These are phyloP conservation scores for Acleris laterana DNA, from an alignment of 2,888 invertebrate genomes.

Conservation along the genomic window DNA sequence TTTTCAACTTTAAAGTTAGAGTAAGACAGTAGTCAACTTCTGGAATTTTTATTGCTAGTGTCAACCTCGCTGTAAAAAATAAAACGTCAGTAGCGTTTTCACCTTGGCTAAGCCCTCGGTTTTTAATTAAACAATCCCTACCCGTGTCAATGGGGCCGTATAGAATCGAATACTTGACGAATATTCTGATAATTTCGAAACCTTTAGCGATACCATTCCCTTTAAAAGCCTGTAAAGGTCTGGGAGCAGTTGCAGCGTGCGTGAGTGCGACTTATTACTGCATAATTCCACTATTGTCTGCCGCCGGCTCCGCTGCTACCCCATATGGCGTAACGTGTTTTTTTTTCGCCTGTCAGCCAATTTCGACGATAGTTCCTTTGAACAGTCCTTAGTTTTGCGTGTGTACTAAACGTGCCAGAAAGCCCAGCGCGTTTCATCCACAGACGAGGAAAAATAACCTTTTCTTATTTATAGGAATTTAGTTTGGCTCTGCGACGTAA, in stretches of 20 bases:
- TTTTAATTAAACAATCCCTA: no score
- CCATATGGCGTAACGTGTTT: constrained; percentile 83
- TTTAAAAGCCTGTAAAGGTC: constrained; percentile 45
- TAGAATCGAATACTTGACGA: no score
- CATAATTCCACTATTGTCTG: constrained; percentile 82
- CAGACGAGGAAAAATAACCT: constrained; percentile 41
- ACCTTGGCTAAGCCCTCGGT: no score
- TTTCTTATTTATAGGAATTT: neutral
- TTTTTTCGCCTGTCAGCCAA: constrained; percentile 61
- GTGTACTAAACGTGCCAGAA: constrained; percentile 56
- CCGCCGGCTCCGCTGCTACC: constrained; percentile 65
- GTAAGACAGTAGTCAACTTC: no score
- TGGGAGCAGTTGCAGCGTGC: constrained; percentile 74
- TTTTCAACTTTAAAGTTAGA: no score
- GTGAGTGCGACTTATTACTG: constrained; percentile 80
- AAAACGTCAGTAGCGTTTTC: no score
- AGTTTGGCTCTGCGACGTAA: neutral
- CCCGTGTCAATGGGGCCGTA: no score
- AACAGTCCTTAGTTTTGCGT: constrained; percentile 70
- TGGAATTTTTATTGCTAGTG: no score
- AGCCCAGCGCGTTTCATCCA: constrained; percentile 65
- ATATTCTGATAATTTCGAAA: neutral
- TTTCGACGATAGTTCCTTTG: constrained; percentile 69
- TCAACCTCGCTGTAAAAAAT: no score
- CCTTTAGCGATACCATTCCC: constrained; percentile 4